A percentile compares a stretch with the other conserved stretches of the same genome.
Conservation (phyloP, 2,113 vertebrate genomes). For the Rhea americana region DNA sequence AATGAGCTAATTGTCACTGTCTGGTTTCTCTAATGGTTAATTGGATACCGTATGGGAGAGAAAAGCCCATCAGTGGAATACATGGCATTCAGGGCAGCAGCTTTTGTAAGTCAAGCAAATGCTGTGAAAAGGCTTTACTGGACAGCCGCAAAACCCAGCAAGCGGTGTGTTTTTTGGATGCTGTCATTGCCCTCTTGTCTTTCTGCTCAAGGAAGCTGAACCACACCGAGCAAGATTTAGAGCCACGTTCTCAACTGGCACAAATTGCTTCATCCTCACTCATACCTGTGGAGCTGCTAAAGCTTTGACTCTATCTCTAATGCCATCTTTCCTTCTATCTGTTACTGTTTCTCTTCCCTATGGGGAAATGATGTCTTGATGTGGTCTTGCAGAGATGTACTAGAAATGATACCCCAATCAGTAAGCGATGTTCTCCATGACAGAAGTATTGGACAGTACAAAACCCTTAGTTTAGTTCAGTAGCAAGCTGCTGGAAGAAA, state of each 20-base stretch:
- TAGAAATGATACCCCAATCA: background rate
- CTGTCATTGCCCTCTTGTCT: background rate
- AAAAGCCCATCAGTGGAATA: background rate
- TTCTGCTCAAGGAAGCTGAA: background rate
- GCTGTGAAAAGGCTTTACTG: background rate
- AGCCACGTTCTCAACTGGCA: background rate
- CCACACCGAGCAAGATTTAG: background rate
- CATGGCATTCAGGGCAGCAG: background rate
- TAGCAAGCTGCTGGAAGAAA: background rate
- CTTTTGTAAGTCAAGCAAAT: background rate
- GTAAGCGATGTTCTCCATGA: background rate
- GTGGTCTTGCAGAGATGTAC: background rate
- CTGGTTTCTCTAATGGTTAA: background rate
- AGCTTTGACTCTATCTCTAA: background rate
- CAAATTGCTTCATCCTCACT: background rate
- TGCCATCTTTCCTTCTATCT: background rate
- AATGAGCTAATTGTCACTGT: background rate
- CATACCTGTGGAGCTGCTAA: background rate
- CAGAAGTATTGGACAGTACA: background rate
- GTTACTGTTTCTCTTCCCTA: background rate
- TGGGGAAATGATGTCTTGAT: background rate
- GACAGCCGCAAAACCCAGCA: background rate
- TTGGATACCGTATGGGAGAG: background rate
- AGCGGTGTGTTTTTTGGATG: background rate
- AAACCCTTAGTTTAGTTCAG: accelerated